Conservation (phyloP, 1,140 invertebrate species). For the Drosophila persimilis region DNA sequence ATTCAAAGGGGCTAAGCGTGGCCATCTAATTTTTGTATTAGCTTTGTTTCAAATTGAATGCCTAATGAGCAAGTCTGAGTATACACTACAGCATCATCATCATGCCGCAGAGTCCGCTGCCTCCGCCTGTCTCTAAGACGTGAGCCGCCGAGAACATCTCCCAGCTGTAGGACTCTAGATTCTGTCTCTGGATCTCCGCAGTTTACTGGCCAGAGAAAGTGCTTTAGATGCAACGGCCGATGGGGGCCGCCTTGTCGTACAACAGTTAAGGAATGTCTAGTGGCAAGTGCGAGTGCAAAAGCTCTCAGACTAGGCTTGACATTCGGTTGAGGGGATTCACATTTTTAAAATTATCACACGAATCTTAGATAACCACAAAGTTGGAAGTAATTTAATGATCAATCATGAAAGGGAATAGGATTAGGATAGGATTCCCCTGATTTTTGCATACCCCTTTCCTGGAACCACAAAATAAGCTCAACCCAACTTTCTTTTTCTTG, state of each 20-base stretch:
- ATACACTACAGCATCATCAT: too few species aligned
- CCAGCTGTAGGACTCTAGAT: slow-evolving; percentile 18
- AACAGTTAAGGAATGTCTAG: background rate
- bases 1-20: slow-evolving; percentile 28
- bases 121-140: slow-evolving; percentile 16
- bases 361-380: too few species aligned
- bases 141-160: slow-evolving; percentile 32
- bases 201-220: slow-evolving; percentile 39
- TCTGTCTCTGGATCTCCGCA: background rate
- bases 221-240: slow-evolving; percentile 47
- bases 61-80: slow-evolving; percentile 35
- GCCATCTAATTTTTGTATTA: slow-evolving; percentile 58
- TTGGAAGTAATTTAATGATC: too few species aligned
- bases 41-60: slow-evolving; percentile 43
- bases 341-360: too few species aligned
- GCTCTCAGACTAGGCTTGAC: too few species aligned
- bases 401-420: too few species aligned
- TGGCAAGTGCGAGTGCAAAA: too few species aligned
- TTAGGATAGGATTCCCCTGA: too few species aligned
- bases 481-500: slow-evolving; percentile 66
- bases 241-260: slow-evolving; percentile 7
- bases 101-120: too few species aligned
- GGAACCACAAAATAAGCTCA: slow-evolving; percentile 68
- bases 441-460: slow-evolving; percentile 8
- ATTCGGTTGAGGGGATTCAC: too few species aligned